A percentile compares a stretch with the other conserved stretches of the same genome.
Conservation (phyloP, 2,888 invertebrate genomes). For the Apodemia mormo region DNA sequence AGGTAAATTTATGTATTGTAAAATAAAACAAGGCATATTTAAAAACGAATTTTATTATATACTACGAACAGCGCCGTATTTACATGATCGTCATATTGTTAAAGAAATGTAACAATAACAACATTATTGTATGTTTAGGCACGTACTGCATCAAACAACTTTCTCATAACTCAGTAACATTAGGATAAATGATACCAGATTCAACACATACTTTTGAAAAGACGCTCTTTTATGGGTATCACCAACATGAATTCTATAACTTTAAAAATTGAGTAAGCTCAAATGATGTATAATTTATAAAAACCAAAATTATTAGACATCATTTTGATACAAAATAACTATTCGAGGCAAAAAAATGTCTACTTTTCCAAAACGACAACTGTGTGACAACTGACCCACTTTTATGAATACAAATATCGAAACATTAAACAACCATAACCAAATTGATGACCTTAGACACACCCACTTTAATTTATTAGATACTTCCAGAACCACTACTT, state of each 20-base stretch:
- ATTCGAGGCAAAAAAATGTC: neutral
- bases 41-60: slow-evolving; percentile 78
- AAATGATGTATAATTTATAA: neutral
- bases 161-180: slow-evolving; percentile 40
- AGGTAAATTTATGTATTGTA: neutral
- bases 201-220: slow-evolving; percentile 28
- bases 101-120: slow-evolving; percentile 80
- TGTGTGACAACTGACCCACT: too few species aligned
- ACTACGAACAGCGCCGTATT: slow-evolving; percentile 81
- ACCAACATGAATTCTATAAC: neutral
- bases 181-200: slow-evolving; percentile 33
- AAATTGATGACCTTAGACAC: too few species aligned
- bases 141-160: slow-evolving; percentile 69
- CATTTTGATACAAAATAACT: neutral
- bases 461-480: too few species aligned
- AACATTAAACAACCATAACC: neutral
- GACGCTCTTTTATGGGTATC: slow-evolving; percentile 13
- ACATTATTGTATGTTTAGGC: slow-evolving; percentile 75
- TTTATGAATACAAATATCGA: too few species aligned
- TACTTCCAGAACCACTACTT: too few species aligned
- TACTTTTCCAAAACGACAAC: too few species aligned
- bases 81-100: slow-evolving; percentile 80
- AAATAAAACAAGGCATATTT: slow-evolving; percentile 61
- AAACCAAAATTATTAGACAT: neutral
- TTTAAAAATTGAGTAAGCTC: neutral